Base-by-base conservation (phyloP, 1,140 invertebrate species). In the Drosophila ironensis region DNA sequence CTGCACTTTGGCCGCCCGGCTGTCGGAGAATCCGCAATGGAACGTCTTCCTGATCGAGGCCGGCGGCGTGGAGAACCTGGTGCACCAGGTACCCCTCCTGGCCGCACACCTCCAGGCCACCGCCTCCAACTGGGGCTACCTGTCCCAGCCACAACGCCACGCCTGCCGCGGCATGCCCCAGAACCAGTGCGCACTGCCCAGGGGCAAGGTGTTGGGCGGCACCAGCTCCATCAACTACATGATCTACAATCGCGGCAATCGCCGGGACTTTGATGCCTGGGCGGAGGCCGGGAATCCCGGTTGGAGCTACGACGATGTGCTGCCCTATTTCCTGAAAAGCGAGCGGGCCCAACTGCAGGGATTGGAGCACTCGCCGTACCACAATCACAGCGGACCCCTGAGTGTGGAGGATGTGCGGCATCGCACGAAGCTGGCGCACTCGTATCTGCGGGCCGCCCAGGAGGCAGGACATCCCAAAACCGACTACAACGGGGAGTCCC, bases 231-330 rank as follows among this genome's bases (percentile, higher is more conserved):
- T 97, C 14, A 97, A 98, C 87, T 96, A 94, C 44, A 96, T 97
- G 95, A 94, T 97, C n/a, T 97, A 97, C 87, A 94, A 96, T 1
- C 91, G 97, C 27, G 97, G 97, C 0, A 93, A 96, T 90, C 91
- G 92, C 2, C 88, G 89, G 8, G 95, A 97, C 72, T 97, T 94
- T 90, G 94, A 97, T 86, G 87, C 92, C 14, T 97, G 96, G 93
- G 94, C 93, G 1, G 91, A 90, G 2, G 91, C 92, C 4, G 95
- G 95, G 0, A 94, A 93, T 68, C 87, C 89, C 7, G 94, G 94
- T 28, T 94, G 93, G 96, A 93, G 93, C 12, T 97, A 95, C 77
- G 90, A 92, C 3, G 93, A 95, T 1, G 92, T 95, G 0, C 84
- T 95, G 4, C 93, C 93, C 0, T 95, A 95, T 78, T 96, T 92